Evolutionary conservation across 2,113 vertebrate genomes (phyloP), one percentile per base, ranked within the genome.

Genomic region (Prochilodus magdalenae): DNA sequence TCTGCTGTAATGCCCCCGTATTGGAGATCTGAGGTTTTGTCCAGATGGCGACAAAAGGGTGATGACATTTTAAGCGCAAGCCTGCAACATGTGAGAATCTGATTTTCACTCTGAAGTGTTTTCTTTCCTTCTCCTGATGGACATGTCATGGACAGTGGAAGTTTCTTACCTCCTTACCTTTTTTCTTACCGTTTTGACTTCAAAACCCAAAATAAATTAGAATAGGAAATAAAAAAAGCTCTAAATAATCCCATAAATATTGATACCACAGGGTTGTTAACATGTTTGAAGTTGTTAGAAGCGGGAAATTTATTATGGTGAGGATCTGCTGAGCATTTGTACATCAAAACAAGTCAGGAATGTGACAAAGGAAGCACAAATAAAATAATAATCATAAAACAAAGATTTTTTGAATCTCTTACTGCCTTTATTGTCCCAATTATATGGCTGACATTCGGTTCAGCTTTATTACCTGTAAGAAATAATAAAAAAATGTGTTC

Each of bases 401-500:
- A 22, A 18, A 59, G 30, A 59, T 55, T 20, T 4, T 7, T 22
- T 33, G n/a, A 36, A 55, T 53, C 18, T 20, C 18, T 36, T 24
- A n/a, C 33, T 47, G 66, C 51, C 47, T 5, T 60, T 59, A 44
- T 55, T 47, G 29, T 59, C 51, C 47, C 13, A 15, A 40, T 55
- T 57, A 12, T 47, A 27, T 71, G 65, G 55, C 59, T 49, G 36
- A 6, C 40, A 22, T 22, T 30, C 26, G 63, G 1, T 65, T 67
- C 0, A 36, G 18, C 63, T 55, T 51, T 67, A 16, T 10, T 44
- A 8, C 22, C 60, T 33, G 67, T 75, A 60, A 44, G 44, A 40
- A 67, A 27, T 36, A 36, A 36, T 7, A 36, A 75, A 13, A 47
- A 27, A 53, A 67, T 75, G 44, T 81, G 67, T 67, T 75, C 62